Evolutionary conservation across 2,888 invertebrate species (phyloP), one percentile per base, ranked within the genome.

Genomic region (Dermolepida albohirtum): DNA sequence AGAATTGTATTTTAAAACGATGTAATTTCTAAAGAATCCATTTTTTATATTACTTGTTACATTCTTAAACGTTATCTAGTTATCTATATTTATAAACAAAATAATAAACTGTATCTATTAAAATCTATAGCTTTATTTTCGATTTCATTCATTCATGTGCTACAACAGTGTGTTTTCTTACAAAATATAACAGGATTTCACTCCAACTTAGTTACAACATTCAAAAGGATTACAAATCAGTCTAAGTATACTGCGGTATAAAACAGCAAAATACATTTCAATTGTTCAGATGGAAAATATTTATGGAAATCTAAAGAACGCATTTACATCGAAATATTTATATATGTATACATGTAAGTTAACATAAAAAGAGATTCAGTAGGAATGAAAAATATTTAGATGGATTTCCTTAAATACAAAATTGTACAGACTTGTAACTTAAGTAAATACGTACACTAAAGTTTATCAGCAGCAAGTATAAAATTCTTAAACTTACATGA

Each of bases 151-250:
- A 78, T 80, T 76, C 78, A 76, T 80, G 82, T 82, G 81, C 82
- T 82, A 81, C 81, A 82, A 81, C 81, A 78, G 76, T 80, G 80
- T 79, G 80, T 78, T 75, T 76, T 75, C 77, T 79, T 79, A 79
- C 75, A 79, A 78, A 79, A 79, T 78, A 79, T 79, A 80, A 80
- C 74, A 75, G 72, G 41, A 73, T 75, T 79, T 77, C 73, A 76
- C 73, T 76, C 74, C 71, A 78, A 76, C 74, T 72, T 70, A 75
- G 73, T 69, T 67, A 74, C 73, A 67, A 68, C 55, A 65, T 66
- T 63, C 64, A 67, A 72, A 68, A 67, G 70, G 44, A 66, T 55
- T 57, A 57, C 65, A 68, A 65, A 66, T 69, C 66, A 69, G 66
- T 68, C 68, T 43, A 68, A 64, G 16, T 40, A 64, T 64, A 64